A percentile compares a stretch with the other conserved stretches of the same genome.
These are phyloP conservation scores for Erebia palarica DNA, from an alignment of 2,888 invertebrate species.

Conservation along the genomic window DNA sequence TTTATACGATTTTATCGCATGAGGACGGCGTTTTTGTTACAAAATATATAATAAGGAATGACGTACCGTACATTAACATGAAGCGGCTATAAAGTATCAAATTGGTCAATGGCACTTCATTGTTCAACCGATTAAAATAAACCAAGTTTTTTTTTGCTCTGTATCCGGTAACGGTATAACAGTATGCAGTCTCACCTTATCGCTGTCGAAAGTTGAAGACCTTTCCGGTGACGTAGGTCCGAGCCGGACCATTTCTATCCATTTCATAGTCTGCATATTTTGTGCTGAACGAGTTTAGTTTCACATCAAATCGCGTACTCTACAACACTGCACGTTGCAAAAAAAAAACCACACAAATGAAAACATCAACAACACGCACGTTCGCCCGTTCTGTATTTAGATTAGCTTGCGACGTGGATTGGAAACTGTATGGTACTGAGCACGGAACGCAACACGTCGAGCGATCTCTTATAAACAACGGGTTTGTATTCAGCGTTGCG, in stretches of 20 bases:
- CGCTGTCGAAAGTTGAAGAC: constrained; percentile 65
- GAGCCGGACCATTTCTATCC: constrained; percentile 77
- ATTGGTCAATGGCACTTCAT: not conserved
- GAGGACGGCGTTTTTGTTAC: constrained; percentile 13
- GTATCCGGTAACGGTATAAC: constrained; percentile 11
- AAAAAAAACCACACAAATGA: constrained; percentile 43
- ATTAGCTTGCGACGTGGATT: constrained; percentile 72
- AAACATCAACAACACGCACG: constrained; percentile 49
- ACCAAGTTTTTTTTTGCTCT: not conserved
- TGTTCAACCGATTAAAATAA: not conserved
- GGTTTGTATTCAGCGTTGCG: constrained; percentile 51
- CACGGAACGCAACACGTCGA: constrained; percentile 55
- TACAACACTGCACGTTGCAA: constrained; percentile 34
- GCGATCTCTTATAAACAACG: constrained; percentile 70
- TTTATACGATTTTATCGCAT: constrained; percentile 6
- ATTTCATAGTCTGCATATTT: constrained; percentile 74
- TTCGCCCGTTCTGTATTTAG: constrained; percentile 60
- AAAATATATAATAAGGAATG: constrained; percentile 6
- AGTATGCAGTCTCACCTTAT: constrained; percentile 62
- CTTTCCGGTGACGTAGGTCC: constrained; percentile 60
- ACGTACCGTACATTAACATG: not conserved
- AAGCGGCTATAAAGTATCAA: not conserved
- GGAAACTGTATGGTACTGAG: constrained; percentile 49
- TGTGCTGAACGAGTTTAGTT: constrained; percentile 40
- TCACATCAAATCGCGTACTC: constrained; percentile 37